phyloP scores from a whole-genome alignment of 2,113 vertebrate species.

The Vicugna pacos region DNA sequence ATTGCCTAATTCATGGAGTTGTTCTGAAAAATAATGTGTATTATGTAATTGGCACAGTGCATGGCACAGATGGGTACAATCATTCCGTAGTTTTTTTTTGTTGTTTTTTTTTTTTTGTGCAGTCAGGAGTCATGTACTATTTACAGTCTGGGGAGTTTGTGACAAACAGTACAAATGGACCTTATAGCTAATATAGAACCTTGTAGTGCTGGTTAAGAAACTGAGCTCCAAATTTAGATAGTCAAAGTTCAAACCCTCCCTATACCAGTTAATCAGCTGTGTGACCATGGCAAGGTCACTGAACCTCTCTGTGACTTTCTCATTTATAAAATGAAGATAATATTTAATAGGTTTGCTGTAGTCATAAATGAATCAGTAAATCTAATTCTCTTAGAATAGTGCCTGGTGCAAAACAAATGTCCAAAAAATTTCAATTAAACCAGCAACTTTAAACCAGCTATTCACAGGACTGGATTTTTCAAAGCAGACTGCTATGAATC shows the following conservation, averaged over 20 bases:
- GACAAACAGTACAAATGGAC: not conserved
- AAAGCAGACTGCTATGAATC: not conserved
- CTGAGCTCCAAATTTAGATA: not conserved
- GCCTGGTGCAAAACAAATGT: not conserved
- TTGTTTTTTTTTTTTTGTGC: not conserved
- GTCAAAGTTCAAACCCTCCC: not conserved
- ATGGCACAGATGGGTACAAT: not conserved
- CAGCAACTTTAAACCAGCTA: not conserved
- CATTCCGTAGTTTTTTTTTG: too few species aligned
- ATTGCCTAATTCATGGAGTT: not conserved
- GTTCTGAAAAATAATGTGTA: not conserved
- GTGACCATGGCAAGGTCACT: not conserved
- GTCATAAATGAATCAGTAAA: not conserved
- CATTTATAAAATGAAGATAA: not conserved
- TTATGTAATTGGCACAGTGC: not conserved
- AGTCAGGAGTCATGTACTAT: not conserved
- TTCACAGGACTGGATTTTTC: not conserved
- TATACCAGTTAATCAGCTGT: not conserved
- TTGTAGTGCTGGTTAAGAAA: not conserved
- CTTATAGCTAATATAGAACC: not conserved
- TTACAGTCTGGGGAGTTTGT: not conserved
- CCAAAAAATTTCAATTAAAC: not conserved
- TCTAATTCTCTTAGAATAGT: not conserved
- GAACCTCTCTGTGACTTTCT: not conserved
- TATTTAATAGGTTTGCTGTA: not conserved